phyloP scores from a whole-genome alignment of 2,113 vertebrate genomes.

The Hemichromis elongatus region DNA sequence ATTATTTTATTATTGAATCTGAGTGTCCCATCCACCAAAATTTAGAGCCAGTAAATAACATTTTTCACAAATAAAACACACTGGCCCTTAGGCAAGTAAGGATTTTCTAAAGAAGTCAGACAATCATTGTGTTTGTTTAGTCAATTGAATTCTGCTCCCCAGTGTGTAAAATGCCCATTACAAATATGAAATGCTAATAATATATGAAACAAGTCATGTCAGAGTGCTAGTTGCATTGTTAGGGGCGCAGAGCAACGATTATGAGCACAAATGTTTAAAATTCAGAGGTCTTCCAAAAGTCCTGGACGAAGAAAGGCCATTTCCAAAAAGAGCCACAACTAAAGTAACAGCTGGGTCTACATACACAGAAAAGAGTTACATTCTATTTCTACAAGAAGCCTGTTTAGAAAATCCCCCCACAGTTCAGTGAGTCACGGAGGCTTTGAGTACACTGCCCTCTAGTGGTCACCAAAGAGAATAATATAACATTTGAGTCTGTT shows the following conservation, averaged over 20 bases:
- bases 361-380: not conserved
- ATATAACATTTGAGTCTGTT: not conserved
- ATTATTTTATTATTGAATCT: not conserved
- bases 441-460: not conserved
- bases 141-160: not conserved
- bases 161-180: not conserved
- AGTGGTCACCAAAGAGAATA: not conserved
- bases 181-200: not conserved
- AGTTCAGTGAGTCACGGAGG: not conserved
- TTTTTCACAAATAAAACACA: not conserved
- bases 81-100: not conserved
- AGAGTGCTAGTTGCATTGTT: not conserved
- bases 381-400: not conserved
- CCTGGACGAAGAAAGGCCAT: not conserved
- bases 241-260: not conserved
- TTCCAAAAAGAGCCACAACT: not conserved
- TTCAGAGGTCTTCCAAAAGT: not conserved
- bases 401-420: not conserved
- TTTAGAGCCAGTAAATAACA: not conserved
- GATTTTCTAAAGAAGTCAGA: not conserved
- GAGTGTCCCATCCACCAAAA: not conserved
- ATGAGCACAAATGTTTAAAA: not conserved
- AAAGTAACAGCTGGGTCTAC: not conserved
- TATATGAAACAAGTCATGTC: not conserved
- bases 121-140: not conserved